These are phyloP conservation scores for Ciconia nigra DNA, from an alignment of 2,797 vertebrate species.

Conservation along the genomic window DNA sequence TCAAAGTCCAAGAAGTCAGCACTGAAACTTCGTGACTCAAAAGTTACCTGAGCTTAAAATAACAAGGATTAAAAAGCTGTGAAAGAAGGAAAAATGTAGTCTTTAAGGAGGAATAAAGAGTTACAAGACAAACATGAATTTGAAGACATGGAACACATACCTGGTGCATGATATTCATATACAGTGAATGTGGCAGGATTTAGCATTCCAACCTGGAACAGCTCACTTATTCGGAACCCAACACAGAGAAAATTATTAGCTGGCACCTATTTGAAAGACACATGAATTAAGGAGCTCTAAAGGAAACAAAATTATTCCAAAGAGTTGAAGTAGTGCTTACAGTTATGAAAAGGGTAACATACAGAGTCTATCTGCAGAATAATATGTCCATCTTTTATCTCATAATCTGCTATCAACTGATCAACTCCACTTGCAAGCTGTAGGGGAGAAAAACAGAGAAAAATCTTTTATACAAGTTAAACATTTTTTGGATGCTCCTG, in stretches of 20 bases:
- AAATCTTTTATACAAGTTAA: background rate
- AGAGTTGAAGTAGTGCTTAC: background rate
- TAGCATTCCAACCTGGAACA: slow-evolving; percentile 79
- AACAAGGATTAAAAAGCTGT: background rate
- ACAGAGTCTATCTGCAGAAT: slow-evolving; percentile 82
- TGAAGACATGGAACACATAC: slow-evolving; percentile 58
- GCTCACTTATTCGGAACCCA: slow-evolving; percentile 81
- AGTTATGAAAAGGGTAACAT: slow-evolving; percentile 5
- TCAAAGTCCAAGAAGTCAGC: background rate
- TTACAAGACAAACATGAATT: background rate
- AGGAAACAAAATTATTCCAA: background rate
- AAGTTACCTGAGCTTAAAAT: background rate
- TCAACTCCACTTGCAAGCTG: slow-evolving; percentile 82
- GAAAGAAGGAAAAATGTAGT: background rate
- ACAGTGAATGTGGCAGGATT: slow-evolving; percentile 81
- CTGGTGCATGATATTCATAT: slow-evolving; percentile 85
- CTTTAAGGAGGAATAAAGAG: background rate
- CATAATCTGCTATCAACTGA: slow-evolving; percentile 78
- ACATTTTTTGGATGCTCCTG: background rate
- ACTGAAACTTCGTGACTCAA: background rate
- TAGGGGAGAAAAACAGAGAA: background rate
- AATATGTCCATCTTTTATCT: slow-evolving; percentile 80
- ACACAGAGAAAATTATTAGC: slow-evolving; percentile 79
- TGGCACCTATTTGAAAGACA: slow-evolving; percentile 79
- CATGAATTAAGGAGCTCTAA: background rate